Conservation (phyloP, 2,888 invertebrate species). For the Microplitis deprimator region DNA sequence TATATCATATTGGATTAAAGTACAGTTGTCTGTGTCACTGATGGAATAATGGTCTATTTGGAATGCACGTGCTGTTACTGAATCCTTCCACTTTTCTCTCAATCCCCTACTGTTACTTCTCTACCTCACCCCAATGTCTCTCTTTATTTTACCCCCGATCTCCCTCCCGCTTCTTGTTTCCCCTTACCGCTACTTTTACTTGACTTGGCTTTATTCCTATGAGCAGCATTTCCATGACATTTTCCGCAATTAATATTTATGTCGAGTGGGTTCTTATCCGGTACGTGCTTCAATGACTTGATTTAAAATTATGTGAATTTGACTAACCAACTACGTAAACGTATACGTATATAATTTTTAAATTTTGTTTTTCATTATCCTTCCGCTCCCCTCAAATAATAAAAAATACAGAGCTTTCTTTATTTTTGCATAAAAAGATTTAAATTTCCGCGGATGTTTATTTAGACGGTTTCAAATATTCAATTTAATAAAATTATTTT, state of each 20-base stretch:
- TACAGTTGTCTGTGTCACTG: slow-evolving; percentile 64
- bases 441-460: too few species aligned
- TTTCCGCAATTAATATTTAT: slow-evolving; percentile 69
- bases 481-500: too few species aligned
- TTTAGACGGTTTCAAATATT: too few species aligned
- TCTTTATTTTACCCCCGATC: slow-evolving; percentile 31
- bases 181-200: slow-evolving; percentile 22
- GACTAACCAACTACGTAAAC: slow-evolving; percentile 1
- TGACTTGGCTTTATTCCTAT: slow-evolving; percentile 51
- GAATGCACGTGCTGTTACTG: slow-evolving; percentile 67
- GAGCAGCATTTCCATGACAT: slow-evolving; percentile 67
- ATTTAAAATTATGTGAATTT: slow-evolving; percentile 13
- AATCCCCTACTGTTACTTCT: slow-evolving; percentile 1
- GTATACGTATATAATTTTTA: background rate
- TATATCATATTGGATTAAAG: background rate
- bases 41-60: slow-evolving; percentile 70
- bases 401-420: too few species aligned
- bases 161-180: slow-evolving; percentile 36
- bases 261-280: slow-evolving; percentile 49
- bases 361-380: background rate
- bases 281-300: slow-evolving; percentile 41
- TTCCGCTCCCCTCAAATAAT: background rate
- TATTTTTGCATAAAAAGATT: too few species aligned
- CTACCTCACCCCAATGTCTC: slow-evolving; percentile 28
- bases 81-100: slow-evolving; percentile 43